Percentiles rank a stretch among this genome's conserved stretches.
Conservation (phyloP, 2,888 invertebrate species). For the Philaethria dido region DNA sequence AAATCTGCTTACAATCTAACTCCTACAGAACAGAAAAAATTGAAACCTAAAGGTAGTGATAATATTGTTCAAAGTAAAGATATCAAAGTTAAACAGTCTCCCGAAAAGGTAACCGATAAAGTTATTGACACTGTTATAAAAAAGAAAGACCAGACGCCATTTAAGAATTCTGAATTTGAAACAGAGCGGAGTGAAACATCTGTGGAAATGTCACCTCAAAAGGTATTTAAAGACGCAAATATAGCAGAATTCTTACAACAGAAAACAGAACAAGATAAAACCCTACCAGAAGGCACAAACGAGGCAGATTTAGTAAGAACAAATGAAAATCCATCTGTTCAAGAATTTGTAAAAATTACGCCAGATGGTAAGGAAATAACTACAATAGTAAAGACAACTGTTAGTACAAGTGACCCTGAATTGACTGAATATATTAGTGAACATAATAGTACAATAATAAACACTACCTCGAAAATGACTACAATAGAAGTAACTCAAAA, state of each 20-base stretch:
- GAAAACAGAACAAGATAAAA: neutral
- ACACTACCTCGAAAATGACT: slow-evolving; percentile 64
- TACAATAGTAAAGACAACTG: slow-evolving; percentile 56
- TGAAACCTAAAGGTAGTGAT: neutral
- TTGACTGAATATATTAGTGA: slow-evolving; percentile 57
- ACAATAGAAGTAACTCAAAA: slow-evolving; percentile 66
- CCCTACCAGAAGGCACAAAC: neutral
- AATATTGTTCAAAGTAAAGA: neutral
- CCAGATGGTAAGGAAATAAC: slow-evolving; percentile 56
- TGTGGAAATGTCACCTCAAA: neutral
- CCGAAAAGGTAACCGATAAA: neutral
- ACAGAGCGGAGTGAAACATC: neutral
- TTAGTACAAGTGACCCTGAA: slow-evolving; percentile 58
- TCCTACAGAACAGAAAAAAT: neutral
- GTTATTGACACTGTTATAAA: neutral
- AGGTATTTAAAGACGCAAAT: neutral
- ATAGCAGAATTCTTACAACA: neutral
- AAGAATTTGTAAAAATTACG: slow-evolving; percentile 51
- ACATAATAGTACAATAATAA: slow-evolving; percentile 60
- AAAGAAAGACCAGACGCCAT: neutral
- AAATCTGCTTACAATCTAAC: neutral
- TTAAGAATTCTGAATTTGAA: neutral
- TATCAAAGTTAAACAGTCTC: neutral
- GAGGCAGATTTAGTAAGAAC: slow-evolving; percentile 13
- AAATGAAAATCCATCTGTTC: slow-evolving; percentile 51